Percentiles rank a stretch among this genome's conserved stretches.
Conservation (phyloP, 2,113 vertebrate genomes). For the Peucedramus taeniatus region DNA sequence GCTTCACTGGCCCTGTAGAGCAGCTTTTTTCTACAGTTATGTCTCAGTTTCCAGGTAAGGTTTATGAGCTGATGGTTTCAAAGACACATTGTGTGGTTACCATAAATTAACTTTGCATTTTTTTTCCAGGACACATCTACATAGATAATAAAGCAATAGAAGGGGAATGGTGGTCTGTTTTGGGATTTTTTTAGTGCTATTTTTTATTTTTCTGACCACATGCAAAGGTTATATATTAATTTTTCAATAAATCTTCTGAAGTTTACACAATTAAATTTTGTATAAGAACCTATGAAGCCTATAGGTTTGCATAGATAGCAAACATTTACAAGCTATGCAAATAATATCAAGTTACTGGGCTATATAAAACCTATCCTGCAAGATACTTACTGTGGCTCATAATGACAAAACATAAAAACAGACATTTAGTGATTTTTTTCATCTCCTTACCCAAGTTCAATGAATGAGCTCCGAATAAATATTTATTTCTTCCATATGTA, state of each 20-base stretch:
- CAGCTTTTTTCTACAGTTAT: neutral
- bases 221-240: neutral
- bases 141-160: neutral
- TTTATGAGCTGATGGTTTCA: neutral
- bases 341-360: neutral
- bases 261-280: neutral
- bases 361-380: neutral
- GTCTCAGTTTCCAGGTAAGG: neutral
- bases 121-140: neutral
- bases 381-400: neutral
- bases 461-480: neutral
- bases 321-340: neutral
- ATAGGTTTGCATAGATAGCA: neutral
- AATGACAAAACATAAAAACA: neutral
- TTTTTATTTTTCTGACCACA: neutral
- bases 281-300: neutral
- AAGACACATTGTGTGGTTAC: neutral
- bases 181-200: neutral
- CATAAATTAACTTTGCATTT: neutral
- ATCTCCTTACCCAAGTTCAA: neutral
- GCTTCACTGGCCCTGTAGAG: neutral
- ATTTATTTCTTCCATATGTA: neutral
- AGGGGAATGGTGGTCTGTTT: neutral
- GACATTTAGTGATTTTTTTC: accelerated
- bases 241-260: neutral